Evolutionary conservation across 2,113 vertebrate species (phyloP).

Genomic region (Cryptomyrus ogoouensis): DNA sequence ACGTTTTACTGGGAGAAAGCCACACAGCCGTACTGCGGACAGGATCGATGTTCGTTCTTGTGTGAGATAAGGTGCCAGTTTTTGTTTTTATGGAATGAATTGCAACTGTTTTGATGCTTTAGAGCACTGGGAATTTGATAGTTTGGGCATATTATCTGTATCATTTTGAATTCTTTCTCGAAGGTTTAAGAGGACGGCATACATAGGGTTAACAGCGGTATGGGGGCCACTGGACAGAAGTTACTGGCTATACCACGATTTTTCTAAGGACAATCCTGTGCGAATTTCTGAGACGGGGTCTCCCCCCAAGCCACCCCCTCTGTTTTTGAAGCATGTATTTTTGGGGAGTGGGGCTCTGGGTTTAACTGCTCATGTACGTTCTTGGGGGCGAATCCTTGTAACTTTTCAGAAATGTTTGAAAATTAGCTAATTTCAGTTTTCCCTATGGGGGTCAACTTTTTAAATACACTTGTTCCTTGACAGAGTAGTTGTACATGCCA

Average conservation of each 20-base stretch:
- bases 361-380: not conserved
- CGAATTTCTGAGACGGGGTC: not conserved
- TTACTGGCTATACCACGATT: not conserved
- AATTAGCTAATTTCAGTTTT: not conserved
- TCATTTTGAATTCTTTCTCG: not conserved
- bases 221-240: not conserved
- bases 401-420: conserved; percentile 4
- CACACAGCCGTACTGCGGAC: not conserved
- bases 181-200: not conserved
- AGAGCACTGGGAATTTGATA: not conserved
- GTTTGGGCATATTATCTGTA: not conserved
- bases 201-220: not conserved
- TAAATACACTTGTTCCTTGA: conserved; percentile 4
- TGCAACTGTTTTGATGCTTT: not conserved
- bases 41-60: not conserved
- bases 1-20: not conserved
- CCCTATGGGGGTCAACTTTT: not conserved
- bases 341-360: not conserved
- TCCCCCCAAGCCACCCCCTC: not conserved
- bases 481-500: not conserved
- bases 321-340: not conserved
- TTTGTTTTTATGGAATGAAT: not conserved
- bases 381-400: not conserved
- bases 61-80: not conserved
- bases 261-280: not conserved